Conservation (phyloP, 1,140 invertebrate genomes). For the Lepidurus couesii region DNA sequence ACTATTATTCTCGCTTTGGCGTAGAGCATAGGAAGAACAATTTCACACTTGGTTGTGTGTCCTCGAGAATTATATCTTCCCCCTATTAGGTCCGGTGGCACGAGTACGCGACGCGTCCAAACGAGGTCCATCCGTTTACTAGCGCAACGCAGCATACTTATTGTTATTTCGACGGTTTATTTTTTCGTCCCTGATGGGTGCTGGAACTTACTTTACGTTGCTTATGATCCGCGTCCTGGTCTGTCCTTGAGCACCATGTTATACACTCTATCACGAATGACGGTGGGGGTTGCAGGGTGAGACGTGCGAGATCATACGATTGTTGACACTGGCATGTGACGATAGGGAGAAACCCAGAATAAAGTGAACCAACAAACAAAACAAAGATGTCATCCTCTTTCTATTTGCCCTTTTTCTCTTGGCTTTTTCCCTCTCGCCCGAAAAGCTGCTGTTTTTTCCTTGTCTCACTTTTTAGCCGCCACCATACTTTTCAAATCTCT, state of each 20-base stretch:
- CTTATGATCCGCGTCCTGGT: background rate
- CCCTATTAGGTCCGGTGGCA: background rate
- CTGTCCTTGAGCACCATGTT: background rate
- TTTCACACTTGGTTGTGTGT: slow-evolving; percentile 12
- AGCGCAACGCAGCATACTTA: too few species aligned
- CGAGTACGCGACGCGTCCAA: background rate
- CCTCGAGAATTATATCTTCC: background rate
- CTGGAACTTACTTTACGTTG: background rate
- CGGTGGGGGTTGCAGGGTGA: background rate
- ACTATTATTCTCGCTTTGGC: slow-evolving; percentile 19
- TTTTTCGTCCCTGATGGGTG: too few species aligned
- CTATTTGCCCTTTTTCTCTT: background rate
- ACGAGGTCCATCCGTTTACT: too few species aligned
- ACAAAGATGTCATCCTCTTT: background rate
- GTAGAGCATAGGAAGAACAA: background rate
- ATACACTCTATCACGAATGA: slow-evolving; percentile 2
- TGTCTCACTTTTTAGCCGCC: background rate
- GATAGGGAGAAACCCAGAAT: background rate
- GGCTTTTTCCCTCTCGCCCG: background rate
- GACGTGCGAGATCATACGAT: background rate
- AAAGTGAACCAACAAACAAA: slow-evolving; percentile 11
- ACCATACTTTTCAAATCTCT: background rate
- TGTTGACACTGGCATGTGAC: background rate
- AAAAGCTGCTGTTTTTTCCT: background rate
- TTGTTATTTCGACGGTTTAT: too few species aligned